Evolutionary conservation across 2,797 vertebrate species (phyloP), one percentile per base, ranked within the genome.

Genomic region (Thaleichthys pacificus): DNA sequence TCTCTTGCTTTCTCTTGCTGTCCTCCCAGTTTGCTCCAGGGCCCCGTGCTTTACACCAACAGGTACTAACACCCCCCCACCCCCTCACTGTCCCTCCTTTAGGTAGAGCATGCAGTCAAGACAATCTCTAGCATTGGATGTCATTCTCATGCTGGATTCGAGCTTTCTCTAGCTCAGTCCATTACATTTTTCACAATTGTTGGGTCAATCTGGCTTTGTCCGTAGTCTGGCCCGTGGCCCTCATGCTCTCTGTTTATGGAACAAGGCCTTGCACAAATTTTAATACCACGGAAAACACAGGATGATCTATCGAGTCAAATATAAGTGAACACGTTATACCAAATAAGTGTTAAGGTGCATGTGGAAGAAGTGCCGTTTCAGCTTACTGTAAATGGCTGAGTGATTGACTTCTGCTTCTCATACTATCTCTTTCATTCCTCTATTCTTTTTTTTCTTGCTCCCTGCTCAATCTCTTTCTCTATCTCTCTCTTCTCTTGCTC

Each of bases 21-120:
- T 93, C 72, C 87, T 91, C 91, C 90, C 93, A 96, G 95, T 97
- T 96, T 95, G 93, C 94, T 89, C 93, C 95, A 93, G 95, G 94
- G 91, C 94, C 95, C 88, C 95, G 94, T 91, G 93, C 95, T 93
- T 96, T 96, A 93, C 95, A 95, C 92, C 95, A 96, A 94, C 95
- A 96, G 95, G 95, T 96, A 96, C 95, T 94, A 92, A 93, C 88
- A 82, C 9, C 12, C 42, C 38, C 38, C 61, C 77, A 71, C 77
- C 84, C 69, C 86, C 73, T 85, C n/a, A 56, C n/a, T 28, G 54
- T 70, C 62, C 69, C 71, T 30, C 35, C 17, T 60, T 5, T 49
- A 2, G 61, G 21, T 61, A 21, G n/a, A 63, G n/a, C 2, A 51
- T 66, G 65, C 42, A 26, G 42, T 47, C 42, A 66, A 66, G 15